Evolutionary conservation across 2,113 vertebrate genomes (phyloP), one percentile per base, ranked within the genome.

Genomic region (Melanerpes formicivorus): DNA sequence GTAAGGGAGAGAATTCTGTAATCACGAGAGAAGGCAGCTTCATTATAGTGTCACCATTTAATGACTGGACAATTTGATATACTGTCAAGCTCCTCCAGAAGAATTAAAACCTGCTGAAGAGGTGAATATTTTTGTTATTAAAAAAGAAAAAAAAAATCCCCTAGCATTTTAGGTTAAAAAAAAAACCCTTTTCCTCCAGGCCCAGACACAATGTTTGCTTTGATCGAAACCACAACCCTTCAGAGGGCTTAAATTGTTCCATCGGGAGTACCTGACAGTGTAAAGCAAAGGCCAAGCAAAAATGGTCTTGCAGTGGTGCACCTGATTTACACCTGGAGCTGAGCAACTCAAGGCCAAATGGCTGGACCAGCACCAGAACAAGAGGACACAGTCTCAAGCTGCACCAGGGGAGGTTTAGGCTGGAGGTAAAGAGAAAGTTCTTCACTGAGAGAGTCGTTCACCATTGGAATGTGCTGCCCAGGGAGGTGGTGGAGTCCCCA

Each of bases 71-170:
- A 84, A 81, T 88, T 65, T 95, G 80, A 88, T 84, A 75, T 62
- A 86, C 34, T 58, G 54, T 86, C 70, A 78, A 67, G 27, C 27
- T 73, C 14, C 37, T 72, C 85, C 70, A 60, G 70, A 92, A 89
- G 46, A 90, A 70, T 32, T 86, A 76, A 90, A 90, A 86, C 23
- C 52, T 73, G 74, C 50, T 95, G 90, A 94, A 91, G 69, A 65
- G 19, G 18, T 86, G 58, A 67, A 6, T 34, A 80, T 87, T 86
- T 86, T 88, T 82, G 7, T 37, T 69, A 23, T 64, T 80, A 48
- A 59, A 94, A 72, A 34, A 52, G 52, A 12, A 72, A 94, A 76
- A 46, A 60, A 58, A 10, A 12, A 0, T 54, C 63, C 48, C 8
- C 30, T 76, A 52, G 6, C 55, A 76, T 88, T 92, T 94, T 81